Base-by-base conservation (phyloP, 2,888 invertebrate genomes). In the Anticlea derivata region DNA sequence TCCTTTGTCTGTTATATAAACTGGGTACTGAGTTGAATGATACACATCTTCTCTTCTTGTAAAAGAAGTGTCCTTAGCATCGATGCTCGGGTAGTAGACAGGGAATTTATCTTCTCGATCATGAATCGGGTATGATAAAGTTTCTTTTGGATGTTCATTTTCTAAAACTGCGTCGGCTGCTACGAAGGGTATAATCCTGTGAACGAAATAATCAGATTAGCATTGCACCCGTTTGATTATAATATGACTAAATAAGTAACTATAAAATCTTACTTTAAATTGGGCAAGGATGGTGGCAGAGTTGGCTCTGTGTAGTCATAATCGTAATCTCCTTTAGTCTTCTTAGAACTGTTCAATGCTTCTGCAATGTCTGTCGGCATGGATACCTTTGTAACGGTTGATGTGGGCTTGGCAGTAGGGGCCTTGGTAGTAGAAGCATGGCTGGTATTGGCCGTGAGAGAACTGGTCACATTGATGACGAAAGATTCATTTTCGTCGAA, bases 161-260 rank as follows among this genome's bases (percentile, higher is more conserved):
- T 94, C 92, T 10, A 94, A 91, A 7, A 96, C 93, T 1, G 97
- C 97, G 74, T 97, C 97, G 2, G 96, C 95, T 22, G 96, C 96
- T 54, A 96, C 93, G 78, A 97, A 97, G 5, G 96, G 96, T 65
- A 97, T 96, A 41, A 97, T 97, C 75, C 96, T 96, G 82, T 37
- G 91, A 91, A 41, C 4, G 34, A n/a, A 13, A 30, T 12, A n/a
- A n/a, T n/a, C n/a, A n/a, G n/a, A n/a, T n/a, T n/a, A n/a, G n/a
- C n/a, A n/a, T n/a, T n/a, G n/a, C n/a, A n/a, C n/a, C n/a, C n/a
- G n/a, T 17, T 27, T 3, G 11, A 7, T 27, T 34, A 6, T n/a
- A 35, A 29, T 29, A 12, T 30, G 1, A 31, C 17, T 17, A 17
- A 17, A 5, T 11, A 27, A 27, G n/a, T n/a, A 27, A 10, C 1